Evolutionary conservation across 2,113 vertebrate genomes (phyloP).

Genomic region (Corythornis cristatus): DNA sequence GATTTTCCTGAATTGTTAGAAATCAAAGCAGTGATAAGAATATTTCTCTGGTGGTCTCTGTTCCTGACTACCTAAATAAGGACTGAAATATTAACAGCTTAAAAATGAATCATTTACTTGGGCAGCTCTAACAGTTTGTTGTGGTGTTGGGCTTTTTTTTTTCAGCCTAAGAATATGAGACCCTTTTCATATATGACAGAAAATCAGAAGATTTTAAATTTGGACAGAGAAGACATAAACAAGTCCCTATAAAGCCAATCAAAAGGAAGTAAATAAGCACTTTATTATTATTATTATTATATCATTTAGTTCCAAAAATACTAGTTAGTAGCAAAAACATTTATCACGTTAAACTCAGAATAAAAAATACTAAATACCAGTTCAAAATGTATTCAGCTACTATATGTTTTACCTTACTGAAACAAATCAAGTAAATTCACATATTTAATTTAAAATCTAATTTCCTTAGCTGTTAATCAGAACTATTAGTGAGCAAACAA

Average conservation of each 20-base stretch:
- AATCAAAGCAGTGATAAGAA: not conserved
- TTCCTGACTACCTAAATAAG: not conserved
- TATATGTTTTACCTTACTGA: not conserved
- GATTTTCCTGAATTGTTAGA: not conserved
- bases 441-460: not conserved
- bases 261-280: not conserved
- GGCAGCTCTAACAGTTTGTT: not conserved
- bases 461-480: not conserved
- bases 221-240: not conserved
- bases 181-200: not conserved
- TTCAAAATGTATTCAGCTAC: not conserved
- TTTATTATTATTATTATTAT: not conserved
- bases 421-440: not conserved
- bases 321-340: not conserved
- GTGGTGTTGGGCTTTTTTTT: not conserved
- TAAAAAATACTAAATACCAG: not conserved
- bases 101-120: not conserved
- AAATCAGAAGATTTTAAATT: not conserved
- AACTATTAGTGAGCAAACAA: not conserved
- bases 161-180: not conserved
- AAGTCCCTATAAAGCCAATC: not conserved
- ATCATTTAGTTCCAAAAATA: not conserved
- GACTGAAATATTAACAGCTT: not conserved
- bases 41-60: not conserved
- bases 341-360: not conserved